phyloP scores from a whole-genome alignment of 37 sponge, comb jelly and placozoan species.

The Haliclona indistincta region DNA sequence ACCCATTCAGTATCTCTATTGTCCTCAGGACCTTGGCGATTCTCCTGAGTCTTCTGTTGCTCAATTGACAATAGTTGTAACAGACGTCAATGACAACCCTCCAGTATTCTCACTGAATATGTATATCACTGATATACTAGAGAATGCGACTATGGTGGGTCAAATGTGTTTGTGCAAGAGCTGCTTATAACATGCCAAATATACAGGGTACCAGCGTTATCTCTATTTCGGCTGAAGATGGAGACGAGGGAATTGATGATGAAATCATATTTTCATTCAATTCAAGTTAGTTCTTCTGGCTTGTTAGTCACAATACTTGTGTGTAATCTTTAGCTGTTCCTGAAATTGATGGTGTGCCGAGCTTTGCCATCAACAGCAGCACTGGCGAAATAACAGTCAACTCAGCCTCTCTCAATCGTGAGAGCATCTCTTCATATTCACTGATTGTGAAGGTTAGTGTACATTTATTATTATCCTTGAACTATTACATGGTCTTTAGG shows the following conservation, averaged over 20 bases:
- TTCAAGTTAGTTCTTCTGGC: conserved; percentile 32
- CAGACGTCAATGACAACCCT: conserved; percentile 45
- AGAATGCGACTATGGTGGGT: conserved; percentile 41
- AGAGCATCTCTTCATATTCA: conserved; percentile 15
- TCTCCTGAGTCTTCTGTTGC: not conserved
- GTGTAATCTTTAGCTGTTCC: not conserved
- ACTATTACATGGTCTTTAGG: conserved; percentile 11
- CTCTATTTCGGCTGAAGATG: conserved; percentile 35
- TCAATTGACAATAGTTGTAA: conserved; percentile 23
- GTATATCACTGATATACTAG: conserved; percentile 15
- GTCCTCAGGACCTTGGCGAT: conserved; percentile 32
- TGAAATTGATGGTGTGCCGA: conserved; percentile 24
- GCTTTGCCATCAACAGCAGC: conserved; percentile 27
- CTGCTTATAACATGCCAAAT: not conserved
- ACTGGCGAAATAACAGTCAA: conserved; percentile 55
- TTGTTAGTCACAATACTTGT: not conserved
- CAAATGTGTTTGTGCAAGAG: not conserved
- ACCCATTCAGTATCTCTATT: not conserved
- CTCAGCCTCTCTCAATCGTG: conserved; percentile 37
- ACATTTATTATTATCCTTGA: not conserved
- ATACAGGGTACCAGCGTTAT: conserved; percentile 42
- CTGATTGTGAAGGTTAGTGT: conserved; percentile 37
- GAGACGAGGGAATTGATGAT: conserved; percentile 46
- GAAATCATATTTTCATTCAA: conserved; percentile 11
- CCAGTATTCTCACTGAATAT: conserved; percentile 7